phyloP scores from a whole-genome alignment of 2,113 vertebrate genomes.

The Poeciliopsis occidentalis region DNA sequence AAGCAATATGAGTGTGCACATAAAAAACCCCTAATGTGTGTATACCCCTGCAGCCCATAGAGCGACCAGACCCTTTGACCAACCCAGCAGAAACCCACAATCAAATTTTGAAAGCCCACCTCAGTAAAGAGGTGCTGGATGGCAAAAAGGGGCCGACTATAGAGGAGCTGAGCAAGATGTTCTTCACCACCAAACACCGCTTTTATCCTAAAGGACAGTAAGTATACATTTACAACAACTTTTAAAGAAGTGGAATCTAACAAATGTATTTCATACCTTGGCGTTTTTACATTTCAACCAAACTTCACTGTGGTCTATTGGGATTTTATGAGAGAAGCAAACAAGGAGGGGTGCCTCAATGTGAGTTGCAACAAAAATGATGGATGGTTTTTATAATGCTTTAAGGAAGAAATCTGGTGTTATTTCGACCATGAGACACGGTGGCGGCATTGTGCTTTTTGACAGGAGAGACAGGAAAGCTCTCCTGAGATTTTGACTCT shows the following conservation, averaged over 20 bases:
- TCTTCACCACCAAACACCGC: conserved; percentile 95
- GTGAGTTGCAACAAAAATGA: background rate
- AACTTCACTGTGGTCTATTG: background rate
- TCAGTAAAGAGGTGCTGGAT: conserved; percentile 76
- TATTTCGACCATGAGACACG: background rate
- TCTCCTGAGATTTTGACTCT: too few relatives aligned
- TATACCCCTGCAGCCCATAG: conserved; percentile 81
- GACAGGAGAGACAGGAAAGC: too few relatives aligned
- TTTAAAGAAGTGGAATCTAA: background rate
- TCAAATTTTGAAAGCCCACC: conserved; percentile 87
- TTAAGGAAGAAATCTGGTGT: background rate
- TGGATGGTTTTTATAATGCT: background rate
- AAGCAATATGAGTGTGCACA: background rate
- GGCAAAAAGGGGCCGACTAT: conserved; percentile 79
- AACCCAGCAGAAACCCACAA: conserved; percentile 87
- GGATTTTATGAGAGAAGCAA: background rate
- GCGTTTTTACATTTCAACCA: background rate
- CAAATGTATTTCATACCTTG: background rate
- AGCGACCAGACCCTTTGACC: conserved; percentile 81
- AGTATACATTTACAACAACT: conserved; percentile 67
- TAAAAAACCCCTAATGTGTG: background rate
- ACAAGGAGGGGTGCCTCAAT: background rate
- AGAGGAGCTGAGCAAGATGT: conserved; percentile 95
- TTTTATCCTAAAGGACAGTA: conserved; percentile 96
- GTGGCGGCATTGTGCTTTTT: too few relatives aligned